Evolutionary conservation across 2,888 invertebrate species (phyloP).

Genomic region (Sesia apiformis): DNA sequence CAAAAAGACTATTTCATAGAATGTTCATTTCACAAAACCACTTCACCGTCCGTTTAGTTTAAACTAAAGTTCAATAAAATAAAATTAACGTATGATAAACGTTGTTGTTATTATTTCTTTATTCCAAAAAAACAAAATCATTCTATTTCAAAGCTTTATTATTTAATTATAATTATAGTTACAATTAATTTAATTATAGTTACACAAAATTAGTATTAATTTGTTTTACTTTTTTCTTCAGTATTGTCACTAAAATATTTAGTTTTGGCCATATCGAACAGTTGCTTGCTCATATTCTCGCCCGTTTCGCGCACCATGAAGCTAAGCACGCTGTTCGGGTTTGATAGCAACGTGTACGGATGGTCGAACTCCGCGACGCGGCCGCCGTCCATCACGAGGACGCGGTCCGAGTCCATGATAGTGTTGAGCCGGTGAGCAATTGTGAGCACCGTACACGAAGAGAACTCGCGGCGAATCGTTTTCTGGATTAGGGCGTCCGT

Average conservation of each 20-base stretch:
- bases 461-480: constrained; percentile 85
- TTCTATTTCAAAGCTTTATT: too few species aligned
- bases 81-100: too few species aligned
- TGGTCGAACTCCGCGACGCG: constrained; percentile 80
- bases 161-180: too few species aligned
- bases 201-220: too few species aligned
- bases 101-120: too few species aligned
- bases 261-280: constrained; percentile 45
- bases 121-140: too few species aligned
- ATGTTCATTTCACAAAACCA: too few species aligned
- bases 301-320: constrained; percentile 82
- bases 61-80: too few species aligned
- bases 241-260: constrained; percentile 35
- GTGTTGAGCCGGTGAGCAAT: constrained; percentile 94
- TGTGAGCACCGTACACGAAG: constrained; percentile 87
- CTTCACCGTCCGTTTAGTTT: too few species aligned
- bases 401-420: constrained; percentile 92
- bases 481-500: constrained; percentile 86
- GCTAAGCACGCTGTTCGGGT: constrained; percentile 73
- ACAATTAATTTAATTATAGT: too few species aligned
- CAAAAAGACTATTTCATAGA: too few species aligned
- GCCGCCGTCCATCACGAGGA: constrained; percentile 90
- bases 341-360: constrained; percentile 76
- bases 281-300: constrained; percentile 42
- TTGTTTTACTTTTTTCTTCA: constrained; percentile 5